Base-by-base conservation (phyloP, 2,113 vertebrate genomes). In the Pituophis catenifer region DNA sequence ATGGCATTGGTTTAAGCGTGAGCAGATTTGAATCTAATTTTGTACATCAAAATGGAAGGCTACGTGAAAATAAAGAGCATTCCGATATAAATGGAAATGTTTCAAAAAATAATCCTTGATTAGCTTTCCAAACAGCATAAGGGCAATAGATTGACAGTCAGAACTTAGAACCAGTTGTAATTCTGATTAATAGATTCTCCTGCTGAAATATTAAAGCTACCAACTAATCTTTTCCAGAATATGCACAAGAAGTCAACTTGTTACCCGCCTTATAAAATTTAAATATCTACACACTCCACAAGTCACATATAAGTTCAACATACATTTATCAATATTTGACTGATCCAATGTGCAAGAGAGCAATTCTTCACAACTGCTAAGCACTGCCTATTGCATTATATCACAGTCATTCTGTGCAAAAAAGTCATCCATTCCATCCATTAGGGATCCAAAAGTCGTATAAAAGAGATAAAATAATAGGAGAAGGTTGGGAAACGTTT, bases 381-480 rank as follows among this genome's bases (percentile, higher is more conserved):
- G 5, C 15, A 2, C 55, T 3, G 26, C 75, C 75, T 90, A n/a
- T 70, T 89, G 48, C 59, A 44, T 6, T 59, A 48, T 29, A 5
- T 48, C 75, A 53, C 38, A 38, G 6, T 62, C 65, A 21, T 12
- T 65, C 50, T 1, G 19, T 54, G 70, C 2, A 52, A 38, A 19
- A 53, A 59, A 33, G 33, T 21, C 10, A 9, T 38, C 54, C 38
- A 89, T 92, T 38, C n/a, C 23, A 62, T 94, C 57, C 48, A 89
- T 89, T 81, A 3, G 48, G 88, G 53, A 4, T 88, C 57, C 55
- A 50, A 1, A 58, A 44, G 50, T 59, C 38, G 92, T 94, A 95
- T 95, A 95, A 95, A 58, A 89, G 95, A 90, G 44, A 0, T 8
- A 13, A 15, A 58, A 95, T 86, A 88, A 94, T n/a, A 38, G 23